These are phyloP conservation scores for Sebastes alutus DNA, from an alignment of 2,797 vertebrate genomes.

Conservation along the genomic window DNA sequence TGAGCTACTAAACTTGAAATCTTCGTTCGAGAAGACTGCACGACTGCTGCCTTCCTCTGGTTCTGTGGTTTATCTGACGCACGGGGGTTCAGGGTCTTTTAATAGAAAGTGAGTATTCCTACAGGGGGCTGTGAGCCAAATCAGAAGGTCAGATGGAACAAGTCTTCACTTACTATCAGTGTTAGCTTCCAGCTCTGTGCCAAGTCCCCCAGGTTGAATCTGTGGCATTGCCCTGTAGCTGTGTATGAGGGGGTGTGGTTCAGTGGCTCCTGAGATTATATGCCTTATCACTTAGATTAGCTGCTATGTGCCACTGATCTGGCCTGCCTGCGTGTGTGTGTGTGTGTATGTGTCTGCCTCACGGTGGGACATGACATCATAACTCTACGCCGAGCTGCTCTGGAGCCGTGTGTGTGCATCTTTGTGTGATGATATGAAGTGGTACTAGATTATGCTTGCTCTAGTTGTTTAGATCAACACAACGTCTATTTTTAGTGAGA, in stretches of 20 bases:
- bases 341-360: not conserved
- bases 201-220: slow-evolving; percentile 55
- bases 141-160: slow-evolving; percentile 78
- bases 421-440: slow-evolving; percentile 20
- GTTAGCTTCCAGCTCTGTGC: slow-evolving; percentile 64
- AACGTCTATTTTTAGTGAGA: slow-evolving; percentile 52
- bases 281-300: slow-evolving; percentile 78
- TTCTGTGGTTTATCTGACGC: slow-evolving; percentile 46
- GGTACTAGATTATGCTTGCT: slow-evolving; percentile 52
- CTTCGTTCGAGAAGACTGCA: slow-evolving; percentile 12
- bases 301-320: slow-evolving; percentile 51
- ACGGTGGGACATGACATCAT: slow-evolving; percentile 15
- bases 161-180: slow-evolving; percentile 77
- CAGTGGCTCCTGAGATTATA: slow-evolving; percentile 51
- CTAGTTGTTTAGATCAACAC: slow-evolving; percentile 56
- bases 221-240: slow-evolving; percentile 37
- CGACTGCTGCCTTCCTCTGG: slow-evolving; percentile 30
- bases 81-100: slow-evolving; percentile 46
- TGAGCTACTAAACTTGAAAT: not conserved
- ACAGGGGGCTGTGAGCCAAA: slow-evolving; percentile 71
- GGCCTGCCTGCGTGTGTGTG: not conserved
- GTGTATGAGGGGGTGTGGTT: slow-evolving; percentile 32
- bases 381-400: slow-evolving; percentile 25
- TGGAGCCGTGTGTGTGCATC: not conserved
- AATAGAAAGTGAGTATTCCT: slow-evolving; percentile 78